Conservation (phyloP, 2,888 invertebrate genomes). For the Coecobrya sp. region DNA sequence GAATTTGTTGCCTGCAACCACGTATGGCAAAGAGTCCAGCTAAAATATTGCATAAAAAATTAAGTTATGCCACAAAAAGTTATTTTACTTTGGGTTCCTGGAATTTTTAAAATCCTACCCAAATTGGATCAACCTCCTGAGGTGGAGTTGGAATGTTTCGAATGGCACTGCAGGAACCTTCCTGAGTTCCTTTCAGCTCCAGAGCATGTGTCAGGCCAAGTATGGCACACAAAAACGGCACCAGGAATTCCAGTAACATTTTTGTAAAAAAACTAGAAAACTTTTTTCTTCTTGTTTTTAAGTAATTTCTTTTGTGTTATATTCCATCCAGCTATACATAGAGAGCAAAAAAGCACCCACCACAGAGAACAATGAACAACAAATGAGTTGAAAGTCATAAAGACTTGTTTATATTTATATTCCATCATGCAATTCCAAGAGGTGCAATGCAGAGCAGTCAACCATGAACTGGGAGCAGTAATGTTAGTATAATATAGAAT, state of each 20-base stretch:
- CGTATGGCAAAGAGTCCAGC: constrained; percentile 22
- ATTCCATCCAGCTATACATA: neutral
- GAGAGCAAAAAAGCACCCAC: too few relatives aligned
- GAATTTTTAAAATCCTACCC: constrained; percentile 8
- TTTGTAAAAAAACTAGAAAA: neutral
- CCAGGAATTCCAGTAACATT: neutral
- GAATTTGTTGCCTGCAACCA: constrained; percentile 10
- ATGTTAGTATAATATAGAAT: too few relatives aligned
- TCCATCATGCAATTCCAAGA: too few relatives aligned
- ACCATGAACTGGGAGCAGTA: too few relatives aligned
- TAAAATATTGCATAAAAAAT: neutral
- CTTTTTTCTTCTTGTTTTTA: neutral
- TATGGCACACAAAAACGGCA: neutral
- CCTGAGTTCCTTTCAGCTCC: constrained; percentile 6
- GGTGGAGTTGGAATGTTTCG: neutral
- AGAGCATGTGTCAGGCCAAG: neutral
- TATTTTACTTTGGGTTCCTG: too few relatives aligned
- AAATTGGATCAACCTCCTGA: constrained; percentile 5
- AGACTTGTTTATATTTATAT: too few relatives aligned
- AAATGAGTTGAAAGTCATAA: too few relatives aligned
- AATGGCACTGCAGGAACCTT: neutral
- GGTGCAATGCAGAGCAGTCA: too few relatives aligned
- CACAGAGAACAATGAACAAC: too few relatives aligned
- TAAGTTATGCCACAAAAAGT: neutral
- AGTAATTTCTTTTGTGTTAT: neutral